Evolutionary conservation across 2,888 invertebrate genomes (phyloP), one percentile per base, ranked within the genome.

Genomic region (Cybosia mesomella): DNA sequence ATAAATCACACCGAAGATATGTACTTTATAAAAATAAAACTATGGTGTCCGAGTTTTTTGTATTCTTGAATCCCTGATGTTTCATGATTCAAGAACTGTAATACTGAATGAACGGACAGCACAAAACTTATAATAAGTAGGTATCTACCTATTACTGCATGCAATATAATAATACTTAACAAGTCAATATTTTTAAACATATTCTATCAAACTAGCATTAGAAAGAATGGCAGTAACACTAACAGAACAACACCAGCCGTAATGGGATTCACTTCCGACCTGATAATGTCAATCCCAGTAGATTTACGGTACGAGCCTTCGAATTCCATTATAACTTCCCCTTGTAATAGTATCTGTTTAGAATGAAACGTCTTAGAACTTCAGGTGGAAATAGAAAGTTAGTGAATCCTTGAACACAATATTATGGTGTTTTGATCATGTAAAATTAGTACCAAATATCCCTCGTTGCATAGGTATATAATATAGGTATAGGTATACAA

Each of bases 251-350:
- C 49, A 49, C 49, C 49, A 49, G 57, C 54, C 21, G 61, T 66
- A 74, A 76, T 69, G 66, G 58, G 58, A 74, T 71, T 72, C 65
- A 67, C 63, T 64, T 65, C 60, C 57, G 55, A 66, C 28, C 68
- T 67, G 75, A 77, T 73, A 75, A 67, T 70, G 75, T 77, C 75
- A 75, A 75, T 72, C 73, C 71, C 49, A 43, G 55, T 34, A 72
- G 67, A 77, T 75, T 73, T 75, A 75, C 77, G 73, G 67, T 60
- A 62, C 67, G 67, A 66, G 64, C 64, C 59, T 68, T 28, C 60
- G 61, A 76, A 74, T 72, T 72, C 71, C 66, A 77, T 77, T 76
- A 69, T 68, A 76, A 74, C 70, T 74, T 74, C 67, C n/a, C 36
- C 57, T 73, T 67, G 58, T 49, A 43, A 53, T 32, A 54, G 57